These are phyloP conservation scores for Rhyacophila evoluta DNA, from an alignment of 2,888 invertebrate genomes.

Conservation along the genomic window DNA sequence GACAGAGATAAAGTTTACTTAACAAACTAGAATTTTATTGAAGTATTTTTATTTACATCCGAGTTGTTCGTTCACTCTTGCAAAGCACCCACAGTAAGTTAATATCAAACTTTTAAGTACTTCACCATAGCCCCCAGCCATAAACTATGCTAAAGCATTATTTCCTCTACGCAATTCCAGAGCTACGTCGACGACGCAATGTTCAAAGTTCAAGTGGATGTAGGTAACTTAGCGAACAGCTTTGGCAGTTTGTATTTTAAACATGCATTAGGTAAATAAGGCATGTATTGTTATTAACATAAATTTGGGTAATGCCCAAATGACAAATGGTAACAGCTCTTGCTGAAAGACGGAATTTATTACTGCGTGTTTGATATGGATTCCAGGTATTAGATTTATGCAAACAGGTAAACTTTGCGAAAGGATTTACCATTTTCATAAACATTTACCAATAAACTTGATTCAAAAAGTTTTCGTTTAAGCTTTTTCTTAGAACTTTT, in stretches of 20 bases:
- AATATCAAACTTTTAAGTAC: slow-evolving; percentile 14
- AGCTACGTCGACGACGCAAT: background rate
- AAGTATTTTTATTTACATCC: background rate
- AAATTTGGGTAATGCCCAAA: slow-evolving; percentile 5
- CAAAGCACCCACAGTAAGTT: background rate
- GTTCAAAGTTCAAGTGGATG: slow-evolving; percentile 5
- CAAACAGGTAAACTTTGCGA: background rate
- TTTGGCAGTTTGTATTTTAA: slow-evolving; percentile 13
- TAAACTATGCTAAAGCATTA: background rate
- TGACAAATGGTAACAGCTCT: background rate
- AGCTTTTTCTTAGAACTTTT: too few species aligned
- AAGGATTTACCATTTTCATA: too few species aligned
- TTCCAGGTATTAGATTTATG: background rate
- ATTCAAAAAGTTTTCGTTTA: too few species aligned
- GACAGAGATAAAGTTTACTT: too few species aligned
- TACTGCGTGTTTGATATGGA: slow-evolving; percentile 4
- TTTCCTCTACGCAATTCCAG: background rate
- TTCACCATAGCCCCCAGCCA: background rate
- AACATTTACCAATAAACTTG: too few species aligned
- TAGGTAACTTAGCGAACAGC: background rate
- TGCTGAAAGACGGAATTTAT: background rate
- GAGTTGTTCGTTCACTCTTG: background rate
- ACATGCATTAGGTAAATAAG: slow-evolving; percentile 5
- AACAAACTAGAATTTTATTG: too few species aligned
- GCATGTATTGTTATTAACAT: slow-evolving; percentile 22